A percentile compares a stretch with the other conserved stretches of the same genome.
These are phyloP conservation scores for Parnassius apollo DNA, from an alignment of 2,888 invertebrate genomes.

Conservation along the genomic window DNA sequence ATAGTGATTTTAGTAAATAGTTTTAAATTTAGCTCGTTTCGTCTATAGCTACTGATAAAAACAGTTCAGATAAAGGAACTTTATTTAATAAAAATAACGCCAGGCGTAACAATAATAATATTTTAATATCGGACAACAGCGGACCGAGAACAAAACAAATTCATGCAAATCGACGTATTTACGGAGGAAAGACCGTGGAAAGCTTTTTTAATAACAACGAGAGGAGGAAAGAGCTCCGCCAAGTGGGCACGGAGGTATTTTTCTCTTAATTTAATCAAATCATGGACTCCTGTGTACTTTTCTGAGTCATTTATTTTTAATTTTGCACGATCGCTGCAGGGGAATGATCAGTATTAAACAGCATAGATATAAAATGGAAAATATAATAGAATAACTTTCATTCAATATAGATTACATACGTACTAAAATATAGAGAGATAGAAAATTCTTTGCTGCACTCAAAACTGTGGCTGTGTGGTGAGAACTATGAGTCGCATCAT, in stretches of 20 bases:
- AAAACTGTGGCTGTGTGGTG: no score
- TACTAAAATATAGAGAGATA: no score
- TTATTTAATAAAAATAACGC: slow-evolving; percentile 1
- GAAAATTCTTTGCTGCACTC: no score
- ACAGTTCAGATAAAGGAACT: background rate
- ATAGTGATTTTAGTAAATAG: no score
- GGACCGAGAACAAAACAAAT: slow-evolving; percentile 49
- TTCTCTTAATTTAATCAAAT: slow-evolving; percentile 75
- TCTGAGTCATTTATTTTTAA: slow-evolving; percentile 75
- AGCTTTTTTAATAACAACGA: slow-evolving; percentile 66
- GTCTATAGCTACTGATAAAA: background rate
- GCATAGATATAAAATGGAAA: slow-evolving; percentile 4
- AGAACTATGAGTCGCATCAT: no score
- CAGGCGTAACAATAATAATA: slow-evolving; percentile 44
- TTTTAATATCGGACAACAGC: slow-evolving; percentile 48
- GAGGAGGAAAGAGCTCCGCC: slow-evolving; percentile 41
- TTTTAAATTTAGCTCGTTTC: no score
- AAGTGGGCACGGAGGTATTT: slow-evolving; percentile 57
- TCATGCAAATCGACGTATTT: slow-evolving; percentile 72
- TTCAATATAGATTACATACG: no score
- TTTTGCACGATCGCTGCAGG: slow-evolving; percentile 44
- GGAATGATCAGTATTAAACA: slow-evolving; percentile 25
- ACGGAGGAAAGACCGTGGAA: slow-evolving; percentile 59
- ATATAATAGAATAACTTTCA: background rate
- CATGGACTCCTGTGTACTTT: slow-evolving; percentile 63